phyloP scores from a whole-genome alignment of 2,113 vertebrate species.

The Phylloscopus trochiloides region DNA sequence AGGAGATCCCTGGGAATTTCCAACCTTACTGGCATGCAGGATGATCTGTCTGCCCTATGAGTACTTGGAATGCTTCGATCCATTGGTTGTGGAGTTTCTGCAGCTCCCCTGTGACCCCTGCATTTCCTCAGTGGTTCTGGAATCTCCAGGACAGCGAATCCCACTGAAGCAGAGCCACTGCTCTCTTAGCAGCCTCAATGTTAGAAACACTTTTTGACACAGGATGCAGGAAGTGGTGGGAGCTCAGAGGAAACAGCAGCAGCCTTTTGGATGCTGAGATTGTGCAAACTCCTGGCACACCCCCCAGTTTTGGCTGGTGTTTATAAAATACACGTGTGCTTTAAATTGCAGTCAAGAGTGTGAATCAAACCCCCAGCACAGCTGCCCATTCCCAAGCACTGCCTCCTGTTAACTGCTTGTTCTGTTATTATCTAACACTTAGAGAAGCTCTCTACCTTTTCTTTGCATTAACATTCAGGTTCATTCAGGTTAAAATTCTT shows the following conservation, averaged over 20 bases:
- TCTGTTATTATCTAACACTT: neutral
- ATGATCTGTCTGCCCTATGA: neutral
- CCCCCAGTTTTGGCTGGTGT: neutral
- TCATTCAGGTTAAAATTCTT: neutral
- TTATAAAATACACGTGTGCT: neutral
- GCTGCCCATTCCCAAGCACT: neutral
- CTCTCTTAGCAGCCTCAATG: neutral
- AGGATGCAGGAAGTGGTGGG: neutral
- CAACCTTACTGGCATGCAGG: neutral
- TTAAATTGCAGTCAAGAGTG: neutral
- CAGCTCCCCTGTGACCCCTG: neutral
- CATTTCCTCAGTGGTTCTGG: neutral
- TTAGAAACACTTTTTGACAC: neutral
- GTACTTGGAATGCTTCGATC: neutral
- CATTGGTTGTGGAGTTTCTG: neutral
- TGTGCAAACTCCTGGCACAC: neutral
- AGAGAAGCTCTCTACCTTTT: neutral
- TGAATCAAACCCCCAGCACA: neutral
- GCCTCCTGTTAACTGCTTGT: neutral
- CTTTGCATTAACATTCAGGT: neutral
- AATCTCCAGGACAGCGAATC: neutral
- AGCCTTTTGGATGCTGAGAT: neutral
- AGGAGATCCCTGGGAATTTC: neutral
- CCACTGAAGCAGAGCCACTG: neutral
- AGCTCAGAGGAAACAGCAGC: neutral